Base-by-base conservation (phyloP, 1,140 invertebrate genomes). In the Trichonephila clavata region DNA sequence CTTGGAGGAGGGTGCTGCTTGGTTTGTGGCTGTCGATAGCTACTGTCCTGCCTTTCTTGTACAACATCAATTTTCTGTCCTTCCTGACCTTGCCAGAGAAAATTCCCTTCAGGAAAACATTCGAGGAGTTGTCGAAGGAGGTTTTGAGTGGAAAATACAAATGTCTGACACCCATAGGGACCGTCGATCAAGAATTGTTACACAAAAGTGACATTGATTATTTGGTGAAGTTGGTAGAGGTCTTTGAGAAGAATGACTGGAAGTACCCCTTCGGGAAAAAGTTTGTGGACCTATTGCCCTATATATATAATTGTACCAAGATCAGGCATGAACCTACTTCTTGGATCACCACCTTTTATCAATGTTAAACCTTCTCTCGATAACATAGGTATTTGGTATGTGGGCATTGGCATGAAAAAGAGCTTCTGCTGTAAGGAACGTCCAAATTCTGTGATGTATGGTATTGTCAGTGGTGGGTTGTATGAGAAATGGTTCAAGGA, bases 1-100 rank as follows among this genome's bases (percentile, higher is more conserved):
- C n/a, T 13, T 16, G 43, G 57, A 84, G 57, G 21, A 84, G 81
- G 24, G 14, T 84, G 2, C 3, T 59, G 18, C 59, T 57, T 10
- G 81, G 43, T 5, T 4, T 59, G 1, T 84, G 81, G 81, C 0
- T 84, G 6, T n/a, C 57, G 1, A 59, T 84, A 3, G 43, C 50
- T 5, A 14, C 43, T 3, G 57, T 84, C 21, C 27, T 84, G 57
- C 81, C 81, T 7, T 84, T 84, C 21, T 59, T 84, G 50, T 84
- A 84, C 81, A 16, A 27, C n/a, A 24, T 8, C n/a, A 84, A 8
- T 59, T 60, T 84, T 84, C 21, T 84, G 81, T 84, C 50, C 27
- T 84, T 84, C 50, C 3, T 60, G 21, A 84, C 81, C 2, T 8
- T 84, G 21, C 81, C 81, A 24, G 50, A 57, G n/a, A 59, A 21